These are phyloP conservation scores for Glaucidium brasilianum DNA, from an alignment of 2,113 vertebrate species.

Conservation along the genomic window DNA sequence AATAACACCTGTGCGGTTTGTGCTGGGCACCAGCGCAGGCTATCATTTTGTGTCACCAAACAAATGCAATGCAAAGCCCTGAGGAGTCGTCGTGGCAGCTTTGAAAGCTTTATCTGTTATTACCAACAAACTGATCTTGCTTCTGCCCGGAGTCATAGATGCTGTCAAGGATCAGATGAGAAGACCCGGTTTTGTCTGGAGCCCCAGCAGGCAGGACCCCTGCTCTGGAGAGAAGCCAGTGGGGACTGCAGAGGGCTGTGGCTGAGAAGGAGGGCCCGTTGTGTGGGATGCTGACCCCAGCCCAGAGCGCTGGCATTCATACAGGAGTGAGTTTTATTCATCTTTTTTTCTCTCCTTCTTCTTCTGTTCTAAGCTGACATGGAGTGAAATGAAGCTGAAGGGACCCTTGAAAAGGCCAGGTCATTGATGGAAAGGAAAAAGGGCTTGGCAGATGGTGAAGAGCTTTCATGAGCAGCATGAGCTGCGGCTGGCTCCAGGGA, in stretches of 20 bases:
- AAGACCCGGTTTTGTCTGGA: background rate
- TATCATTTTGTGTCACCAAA: background rate
- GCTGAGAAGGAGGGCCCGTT: background rate
- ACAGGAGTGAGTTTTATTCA: background rate
- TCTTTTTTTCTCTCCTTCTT: background rate
- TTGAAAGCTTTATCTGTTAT: background rate
- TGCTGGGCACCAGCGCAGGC: background rate
- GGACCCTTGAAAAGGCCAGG: conserved; percentile 31
- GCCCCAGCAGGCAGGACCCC: background rate
- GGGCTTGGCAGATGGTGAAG: background rate
- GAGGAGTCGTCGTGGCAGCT: background rate
- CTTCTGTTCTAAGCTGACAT: background rate
- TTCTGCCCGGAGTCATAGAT: background rate
- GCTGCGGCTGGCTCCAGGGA: background rate
- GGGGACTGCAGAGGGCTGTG: background rate
- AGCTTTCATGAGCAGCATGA: background rate
- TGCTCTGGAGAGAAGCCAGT: background rate
- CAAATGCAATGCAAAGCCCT: background rate
- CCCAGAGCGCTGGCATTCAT: background rate
- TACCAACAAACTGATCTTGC: background rate
- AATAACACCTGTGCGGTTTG: background rate
- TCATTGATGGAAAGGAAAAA: conserved; percentile 7
- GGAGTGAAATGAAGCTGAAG: conserved; percentile 34
- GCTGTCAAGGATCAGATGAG: background rate
- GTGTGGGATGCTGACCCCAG: background rate